Evolutionary conservation across 2,113 vertebrate species (phyloP), one percentile per base, ranked within the genome.

Genomic region (Corvus moneduloides): DNA sequence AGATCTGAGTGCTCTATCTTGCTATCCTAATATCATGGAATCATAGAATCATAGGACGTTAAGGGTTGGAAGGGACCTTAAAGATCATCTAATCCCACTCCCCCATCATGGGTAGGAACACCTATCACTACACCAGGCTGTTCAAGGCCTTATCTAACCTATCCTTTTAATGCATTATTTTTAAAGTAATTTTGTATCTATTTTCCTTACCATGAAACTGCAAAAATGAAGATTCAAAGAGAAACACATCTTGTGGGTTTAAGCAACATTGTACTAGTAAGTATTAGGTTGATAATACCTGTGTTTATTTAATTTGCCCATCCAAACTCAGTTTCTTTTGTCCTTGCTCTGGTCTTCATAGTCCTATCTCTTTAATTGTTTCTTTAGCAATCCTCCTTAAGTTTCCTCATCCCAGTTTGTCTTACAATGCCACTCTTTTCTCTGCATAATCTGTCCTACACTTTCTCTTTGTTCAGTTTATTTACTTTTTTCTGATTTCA

Each of bases 71-170:
- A 69, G 10, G 32, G 35, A 41, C 10, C 26, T 35, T 23, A 69
- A 76, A 48, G 17, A 30, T 41, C 20, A 55, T 20, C 5, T 19
- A 23, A 26, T 35, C 14, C 17, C 21, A 54, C 2, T 11, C 2
- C 2, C 2, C 0, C 0, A 0, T 16, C 30, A 62, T 8, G 7
- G 35, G 13, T 15, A 43, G 26, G 35, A 49, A 6, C 8, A 23
- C 3, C 12, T 35, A 16, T 16, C 30, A 37, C 10, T 43, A 17
- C 19, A 49, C 12, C 14, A 62, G 10, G 8, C 22, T 55, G 54
- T 26, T 69, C 12, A 76, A 76, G 11, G 30, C 17, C 17, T 55
- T 32, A 35, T 33, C 26, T 22, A 69, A 35, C 15, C n/a, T 32
- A 33, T 9, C 5, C 4, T 78, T 61, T 41, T 6, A 63, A 75